Conservation (phyloP, 1,140 invertebrate genomes). For the Bemisia tabaci region DNA sequence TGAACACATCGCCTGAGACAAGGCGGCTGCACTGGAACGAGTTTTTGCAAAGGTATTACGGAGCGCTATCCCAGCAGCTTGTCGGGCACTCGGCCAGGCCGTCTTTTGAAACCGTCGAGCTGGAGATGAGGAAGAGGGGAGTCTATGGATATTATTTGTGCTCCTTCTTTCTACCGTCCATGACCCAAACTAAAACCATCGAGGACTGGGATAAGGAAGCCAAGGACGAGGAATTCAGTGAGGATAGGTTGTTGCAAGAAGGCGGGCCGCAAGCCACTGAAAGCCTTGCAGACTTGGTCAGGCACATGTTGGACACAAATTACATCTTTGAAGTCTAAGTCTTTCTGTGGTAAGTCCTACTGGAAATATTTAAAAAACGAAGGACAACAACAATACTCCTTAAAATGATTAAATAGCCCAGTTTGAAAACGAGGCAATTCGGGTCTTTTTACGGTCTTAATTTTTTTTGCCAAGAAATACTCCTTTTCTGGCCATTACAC, state of each 20-base stretch:
- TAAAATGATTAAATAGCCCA: too few relatives aligned
- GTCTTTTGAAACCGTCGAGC: conserved; percentile 22
- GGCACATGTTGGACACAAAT: conserved; percentile 17
- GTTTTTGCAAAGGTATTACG: conserved; percentile 28
- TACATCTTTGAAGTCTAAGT: conserved; percentile 16
- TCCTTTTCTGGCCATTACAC: too few relatives aligned
- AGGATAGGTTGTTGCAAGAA: conserved; percentile 24
- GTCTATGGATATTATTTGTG: conserved; percentile 28
- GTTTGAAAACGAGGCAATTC: too few relatives aligned
- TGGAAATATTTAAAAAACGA: too few relatives aligned
- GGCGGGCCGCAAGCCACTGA: conserved; percentile 32
- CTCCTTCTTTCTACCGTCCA: conserved; percentile 24
- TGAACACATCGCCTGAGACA: conserved; percentile 23
- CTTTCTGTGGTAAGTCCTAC: too few relatives aligned
- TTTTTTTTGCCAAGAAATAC: too few relatives aligned
- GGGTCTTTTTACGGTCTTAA: too few relatives aligned
- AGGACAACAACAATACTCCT: too few relatives aligned
- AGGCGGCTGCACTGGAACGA: conserved; percentile 22
- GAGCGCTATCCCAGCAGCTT: conserved; percentile 11
- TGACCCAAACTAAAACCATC: conserved; percentile 13
- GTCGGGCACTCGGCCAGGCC: background rate
- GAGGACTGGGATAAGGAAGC: conserved; percentile 24
- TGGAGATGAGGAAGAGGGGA: conserved; percentile 25
- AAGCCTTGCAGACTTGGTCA: conserved; percentile 29
- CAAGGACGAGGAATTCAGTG: conserved; percentile 31